Percentiles rank a stretch among this genome's conserved stretches.
Conservation (phyloP, 2,113 vertebrate species). For the Corythornis cristatus region DNA sequence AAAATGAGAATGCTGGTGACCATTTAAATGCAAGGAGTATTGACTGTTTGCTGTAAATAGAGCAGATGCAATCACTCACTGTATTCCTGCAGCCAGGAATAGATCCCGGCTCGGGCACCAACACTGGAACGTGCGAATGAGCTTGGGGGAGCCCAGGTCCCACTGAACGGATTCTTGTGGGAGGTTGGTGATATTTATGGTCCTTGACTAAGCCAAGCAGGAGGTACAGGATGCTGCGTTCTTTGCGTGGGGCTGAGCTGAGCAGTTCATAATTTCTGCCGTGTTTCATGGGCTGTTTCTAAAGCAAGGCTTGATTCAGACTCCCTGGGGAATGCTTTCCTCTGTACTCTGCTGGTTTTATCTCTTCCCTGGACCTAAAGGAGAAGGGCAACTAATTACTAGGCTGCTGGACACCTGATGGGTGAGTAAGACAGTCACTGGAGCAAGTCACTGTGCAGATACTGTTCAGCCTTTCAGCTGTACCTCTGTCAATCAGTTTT, state of each 20-base stretch:
- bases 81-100: constrained; percentile 35
- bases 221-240: constrained; percentile 11
- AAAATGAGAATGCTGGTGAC: constrained; percentile 3
- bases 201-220: not conserved
- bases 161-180: not conserved
- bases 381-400: constrained; percentile 19
- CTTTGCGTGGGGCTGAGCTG: not conserved
- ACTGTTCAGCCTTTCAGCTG: not conserved
- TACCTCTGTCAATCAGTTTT: not conserved
- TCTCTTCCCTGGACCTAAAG: not conserved
- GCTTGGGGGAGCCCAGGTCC: not conserved
- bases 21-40: not conserved
- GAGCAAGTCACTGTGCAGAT: constrained; percentile 6
- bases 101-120: not conserved
- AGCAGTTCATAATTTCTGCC: constrained; percentile 12
- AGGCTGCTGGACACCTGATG: not conserved
- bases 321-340: not conserved
- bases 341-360: not conserved
- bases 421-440: constrained; percentile 2
- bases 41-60: constrained; percentile 69
- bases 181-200: constrained; percentile 30
- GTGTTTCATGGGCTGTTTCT: not conserved
- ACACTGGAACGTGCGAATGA: constrained; percentile 4
- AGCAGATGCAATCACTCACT: constrained; percentile 53
- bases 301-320: not conserved